Evolutionary conservation across 2,113 vertebrate species (phyloP), one percentile per base, ranked within the genome.

Genomic region (Percina caprodes): DNA sequence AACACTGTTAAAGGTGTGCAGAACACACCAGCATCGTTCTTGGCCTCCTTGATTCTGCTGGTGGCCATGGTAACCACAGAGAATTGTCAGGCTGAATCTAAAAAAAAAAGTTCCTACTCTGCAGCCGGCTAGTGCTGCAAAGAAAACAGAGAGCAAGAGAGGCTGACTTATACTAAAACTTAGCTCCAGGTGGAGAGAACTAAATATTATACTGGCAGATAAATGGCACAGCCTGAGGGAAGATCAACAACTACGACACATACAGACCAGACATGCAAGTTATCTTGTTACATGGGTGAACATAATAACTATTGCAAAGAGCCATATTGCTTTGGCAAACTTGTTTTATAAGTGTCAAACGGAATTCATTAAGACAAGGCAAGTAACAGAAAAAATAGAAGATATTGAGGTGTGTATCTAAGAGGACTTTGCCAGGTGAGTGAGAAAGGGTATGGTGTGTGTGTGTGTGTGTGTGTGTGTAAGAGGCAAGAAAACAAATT

Each of bases 11-110:
- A 51, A 78, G 51, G 55, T 72, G 49, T 66, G 55, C 19, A 74
- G 42, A 65, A 62, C 14, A 74, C 14, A 68, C 45, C n/a, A 52
- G 58, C 46, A 48, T 42, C 23, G 54, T 74, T 68, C 63, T 67
- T 79, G 9, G 2, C 58, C 68, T 77, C 42, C 72, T 74, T 21
- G 75, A 84, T 69, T 85, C 49, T 58, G 30, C 65, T 68, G 48
- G 88, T 87, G 83, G 56, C 80, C 88, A 90, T 87, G 85, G 85
- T 63, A 90, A 90, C 88, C 33, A 74, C 10, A 68, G 55, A 74
- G 26, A 60, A 79, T 65, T 59, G 23, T 18, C 2, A 55, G 14
- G 3, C 52, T 61, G 72, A 71, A 55, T 80, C 79, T 81, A 83
- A 72, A 85, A 77, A 78, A 83, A 42, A 42, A 42, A 42, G 39